phyloP scores from a whole-genome alignment of 2,113 vertebrate species.

The Oxygymnocypris stewartii region DNA sequence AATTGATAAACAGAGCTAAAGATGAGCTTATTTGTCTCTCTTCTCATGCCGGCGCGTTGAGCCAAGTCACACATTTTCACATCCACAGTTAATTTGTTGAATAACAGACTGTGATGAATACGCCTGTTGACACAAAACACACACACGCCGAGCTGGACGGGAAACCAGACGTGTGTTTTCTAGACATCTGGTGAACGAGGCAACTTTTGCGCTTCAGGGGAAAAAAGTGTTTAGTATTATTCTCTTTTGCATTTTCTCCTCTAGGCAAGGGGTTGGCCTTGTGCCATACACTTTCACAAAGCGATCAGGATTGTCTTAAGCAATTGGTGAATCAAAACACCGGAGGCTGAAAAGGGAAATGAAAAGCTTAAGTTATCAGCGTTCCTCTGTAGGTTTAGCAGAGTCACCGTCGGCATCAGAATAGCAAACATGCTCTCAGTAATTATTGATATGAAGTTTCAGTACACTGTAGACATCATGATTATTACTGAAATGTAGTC shows the following conservation, averaged over 20 bases:
- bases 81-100: constrained; percentile 42
- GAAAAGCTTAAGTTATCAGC: not conserved
- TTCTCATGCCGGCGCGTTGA: not conserved
- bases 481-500: not conserved
- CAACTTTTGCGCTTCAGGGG: constrained; percentile 29
- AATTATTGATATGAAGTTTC: not conserved
- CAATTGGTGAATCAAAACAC: constrained; percentile 30
- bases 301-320: constrained; percentile 35
- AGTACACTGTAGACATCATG: constrained; percentile 24
- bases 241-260: not conserved
- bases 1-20: constrained; percentile 20
- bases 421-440: not conserved
- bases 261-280: constrained; percentile 25
- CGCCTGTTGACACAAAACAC: constrained; percentile 49
- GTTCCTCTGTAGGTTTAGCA: constrained; percentile 6
- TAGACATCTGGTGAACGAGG: constrained; percentile 46
- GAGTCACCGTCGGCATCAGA: constrained; percentile 21
- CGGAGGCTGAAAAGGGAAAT: constrained; percentile 2
- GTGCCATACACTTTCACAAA: constrained; percentile 46
- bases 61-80: constrained; percentile 46
- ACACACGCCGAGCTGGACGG: constrained; percentile 30
- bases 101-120: constrained; percentile 48
- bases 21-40: constrained; percentile 30
- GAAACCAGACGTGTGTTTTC: constrained; percentile 37
- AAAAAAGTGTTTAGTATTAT: constrained; percentile 13